These are phyloP conservation scores for Phthorimaea operculella DNA, from an alignment of 1,140 invertebrate genomes.

Conservation along the genomic window DNA sequence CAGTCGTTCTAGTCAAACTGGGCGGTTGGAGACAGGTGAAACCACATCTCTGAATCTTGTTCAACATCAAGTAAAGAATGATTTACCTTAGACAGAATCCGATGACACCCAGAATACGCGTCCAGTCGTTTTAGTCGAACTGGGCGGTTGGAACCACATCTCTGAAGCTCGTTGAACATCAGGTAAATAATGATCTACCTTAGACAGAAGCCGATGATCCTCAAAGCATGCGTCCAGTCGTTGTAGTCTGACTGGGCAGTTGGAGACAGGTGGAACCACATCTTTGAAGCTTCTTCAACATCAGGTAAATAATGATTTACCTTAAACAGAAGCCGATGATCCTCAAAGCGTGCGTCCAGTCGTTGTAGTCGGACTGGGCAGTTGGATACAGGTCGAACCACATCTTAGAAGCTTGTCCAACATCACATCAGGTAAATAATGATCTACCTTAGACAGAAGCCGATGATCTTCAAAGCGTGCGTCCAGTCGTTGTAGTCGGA, in stretches of 20 bases:
- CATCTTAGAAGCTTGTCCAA: slow-evolving; percentile 86
- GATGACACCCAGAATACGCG: slow-evolving; percentile 84
- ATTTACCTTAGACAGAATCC: slow-evolving; percentile 83
- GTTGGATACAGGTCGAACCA: slow-evolving; percentile 88
- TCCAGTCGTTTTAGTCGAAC: slow-evolving; percentile 68
- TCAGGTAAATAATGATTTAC: no score
- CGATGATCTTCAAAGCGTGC: no score
- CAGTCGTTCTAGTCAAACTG: slow-evolving; percentile 79
- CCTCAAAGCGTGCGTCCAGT: slow-evolving; percentile 85
- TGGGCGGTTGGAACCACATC: no score
- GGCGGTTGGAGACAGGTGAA: slow-evolving; percentile 80
- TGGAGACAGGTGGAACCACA: slow-evolving; percentile 89
- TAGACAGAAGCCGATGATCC: slow-evolving; percentile 87
- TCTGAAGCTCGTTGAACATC: no score
- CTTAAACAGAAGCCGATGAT: slow-evolving; percentile 87
- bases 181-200: slow-evolving; percentile 44
- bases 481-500: no score
- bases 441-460: no score
- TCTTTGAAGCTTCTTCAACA: no score
- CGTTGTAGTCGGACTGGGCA: slow-evolving; percentile 77
- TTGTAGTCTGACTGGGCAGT: slow-evolving; percentile 78
- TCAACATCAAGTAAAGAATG: no score
- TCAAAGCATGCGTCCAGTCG: slow-evolving; percentile 83
- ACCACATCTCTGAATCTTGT: no score
- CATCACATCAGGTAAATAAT: no score